These are phyloP conservation scores for Prunella strophiata DNA, from an alignment of 2,797 vertebrate genomes.

Conservation along the genomic window DNA sequence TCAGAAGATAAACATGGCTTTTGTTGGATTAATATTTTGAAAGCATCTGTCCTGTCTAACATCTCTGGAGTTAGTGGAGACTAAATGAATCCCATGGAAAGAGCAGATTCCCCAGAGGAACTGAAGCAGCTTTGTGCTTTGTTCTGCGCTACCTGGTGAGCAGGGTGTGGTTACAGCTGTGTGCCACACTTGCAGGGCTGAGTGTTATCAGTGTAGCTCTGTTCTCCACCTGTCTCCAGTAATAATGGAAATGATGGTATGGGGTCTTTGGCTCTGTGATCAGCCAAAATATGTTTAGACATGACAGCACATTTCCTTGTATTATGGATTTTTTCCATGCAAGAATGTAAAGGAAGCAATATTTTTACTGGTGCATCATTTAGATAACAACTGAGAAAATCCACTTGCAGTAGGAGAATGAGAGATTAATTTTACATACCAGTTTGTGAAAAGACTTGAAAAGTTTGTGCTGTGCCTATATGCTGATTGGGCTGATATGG, in stretches of 20 bases:
- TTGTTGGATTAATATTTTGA: background rate
- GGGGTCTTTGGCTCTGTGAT: background rate
- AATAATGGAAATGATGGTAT: fast-evolving
- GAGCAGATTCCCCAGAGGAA: background rate
- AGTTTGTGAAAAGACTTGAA: background rate
- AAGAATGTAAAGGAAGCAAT: background rate
- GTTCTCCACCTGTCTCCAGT: background rate
- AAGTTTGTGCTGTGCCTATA: background rate
- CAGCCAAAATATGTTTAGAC: background rate
- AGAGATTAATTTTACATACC: background rate
- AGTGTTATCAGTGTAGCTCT: background rate
- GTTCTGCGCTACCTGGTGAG: fast-evolving
- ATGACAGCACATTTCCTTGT: background rate
- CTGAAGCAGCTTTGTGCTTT: background rate
- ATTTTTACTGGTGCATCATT: background rate
- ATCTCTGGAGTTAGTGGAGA: background rate
- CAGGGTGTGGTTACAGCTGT: background rate
- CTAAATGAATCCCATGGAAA: background rate
- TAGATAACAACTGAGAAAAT: background rate
- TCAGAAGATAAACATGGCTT: background rate
- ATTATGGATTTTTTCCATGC: background rate
- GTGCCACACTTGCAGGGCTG: fast-evolving
- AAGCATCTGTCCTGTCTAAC: background rate
- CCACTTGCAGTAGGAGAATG: background rate
- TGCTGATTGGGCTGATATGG: background rate